Percentiles rank a stretch among this genome's conserved stretches.
Evolutionary conservation across 1,140 invertebrate species (phyloP).

Genomic region (Aricia agestis): DNA sequence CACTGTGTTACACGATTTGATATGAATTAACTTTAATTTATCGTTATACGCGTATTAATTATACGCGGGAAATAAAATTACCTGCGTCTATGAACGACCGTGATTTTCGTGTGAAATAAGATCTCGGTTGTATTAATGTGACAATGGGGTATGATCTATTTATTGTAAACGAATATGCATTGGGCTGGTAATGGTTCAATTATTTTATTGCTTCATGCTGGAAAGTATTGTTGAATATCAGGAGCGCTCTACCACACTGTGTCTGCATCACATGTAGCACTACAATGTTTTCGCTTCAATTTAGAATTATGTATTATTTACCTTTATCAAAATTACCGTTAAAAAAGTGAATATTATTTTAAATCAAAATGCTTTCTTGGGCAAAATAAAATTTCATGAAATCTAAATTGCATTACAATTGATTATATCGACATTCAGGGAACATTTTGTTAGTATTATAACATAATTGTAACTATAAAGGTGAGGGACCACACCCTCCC

Average conservation of each 20-base stretch:
- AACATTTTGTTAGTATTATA: background rate
- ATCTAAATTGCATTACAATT: background rate
- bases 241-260: background rate
- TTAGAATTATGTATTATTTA: too few species aligned
- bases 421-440: background rate
- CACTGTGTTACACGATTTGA: conserved; percentile 43
- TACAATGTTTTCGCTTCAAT: too few species aligned
- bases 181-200: background rate
- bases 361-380: too few species aligned
- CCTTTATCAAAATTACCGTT: too few species aligned
- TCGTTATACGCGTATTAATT: conserved; percentile 38
- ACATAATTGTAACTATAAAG: background rate
- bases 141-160: background rate
- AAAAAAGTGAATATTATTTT: too few species aligned
- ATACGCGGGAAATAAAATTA: conserved; percentile 20
- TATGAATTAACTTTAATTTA: conserved; percentile 54
- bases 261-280: too few species aligned
- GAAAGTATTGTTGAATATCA: background rate
- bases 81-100: background rate
- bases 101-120: background rate
- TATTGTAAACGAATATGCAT: background rate
- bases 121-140: background rate
- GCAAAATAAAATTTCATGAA: background rate
- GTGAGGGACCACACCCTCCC: conserved; percentile 5
- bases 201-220: background rate